Percentiles rank a stretch among this genome's conserved stretches.
These are phyloP conservation scores for Lochmaea crataegi DNA, from an alignment of 2,888 invertebrate genomes.

Conservation along the genomic window DNA sequence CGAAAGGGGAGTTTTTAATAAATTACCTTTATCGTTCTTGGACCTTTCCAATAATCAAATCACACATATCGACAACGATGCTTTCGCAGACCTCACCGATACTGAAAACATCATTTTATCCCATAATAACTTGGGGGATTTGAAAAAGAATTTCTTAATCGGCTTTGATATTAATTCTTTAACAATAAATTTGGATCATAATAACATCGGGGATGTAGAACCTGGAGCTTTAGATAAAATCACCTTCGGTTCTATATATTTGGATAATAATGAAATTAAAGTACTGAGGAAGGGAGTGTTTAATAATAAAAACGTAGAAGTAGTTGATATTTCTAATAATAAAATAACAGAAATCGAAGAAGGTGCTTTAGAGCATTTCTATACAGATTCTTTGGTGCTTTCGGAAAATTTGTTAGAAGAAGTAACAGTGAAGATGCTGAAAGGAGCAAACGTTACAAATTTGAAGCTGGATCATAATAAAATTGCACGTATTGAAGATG, in stretches of 20 bases:
- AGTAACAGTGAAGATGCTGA: not conserved
- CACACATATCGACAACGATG: not conserved
- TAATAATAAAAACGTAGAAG: not conserved
- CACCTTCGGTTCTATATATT: not conserved
- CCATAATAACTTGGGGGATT: not conserved
- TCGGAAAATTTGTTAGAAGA: not conserved
- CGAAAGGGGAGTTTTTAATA: not conserved
- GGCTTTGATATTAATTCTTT: not conserved
- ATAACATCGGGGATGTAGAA: not conserved
- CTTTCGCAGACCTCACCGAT: not conserved
- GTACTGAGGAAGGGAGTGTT: not conserved
- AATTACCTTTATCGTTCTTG: not conserved
- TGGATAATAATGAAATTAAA: not conserved
- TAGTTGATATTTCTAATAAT: not conserved
- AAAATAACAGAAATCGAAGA: not conserved
- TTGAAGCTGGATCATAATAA: not conserved
- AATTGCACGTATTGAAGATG: not conserved
- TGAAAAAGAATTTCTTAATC: not conserved
- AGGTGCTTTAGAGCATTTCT: not conserved
- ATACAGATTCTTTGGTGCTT: not conserved
- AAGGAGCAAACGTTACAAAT: too few relatives aligned
- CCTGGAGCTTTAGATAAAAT: not conserved
- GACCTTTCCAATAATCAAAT: not conserved
- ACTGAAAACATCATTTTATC: not conserved
- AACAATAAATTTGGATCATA: not conserved